These are phyloP conservation scores for Idris sp. DNA, from an alignment of 1,140 invertebrate species.

Conservation along the genomic window DNA sequence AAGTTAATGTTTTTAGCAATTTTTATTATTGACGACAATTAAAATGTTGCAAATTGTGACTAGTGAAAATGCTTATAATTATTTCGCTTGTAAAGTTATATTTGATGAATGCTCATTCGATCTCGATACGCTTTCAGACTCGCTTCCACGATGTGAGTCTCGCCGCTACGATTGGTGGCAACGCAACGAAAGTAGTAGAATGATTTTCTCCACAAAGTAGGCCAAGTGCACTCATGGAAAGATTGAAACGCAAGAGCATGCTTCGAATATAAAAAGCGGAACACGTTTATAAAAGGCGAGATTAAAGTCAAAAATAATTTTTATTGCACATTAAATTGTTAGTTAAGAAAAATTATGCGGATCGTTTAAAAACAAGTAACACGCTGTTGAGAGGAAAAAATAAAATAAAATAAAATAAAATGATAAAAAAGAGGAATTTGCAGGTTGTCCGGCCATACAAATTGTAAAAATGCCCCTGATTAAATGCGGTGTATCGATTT, in stretches of 20 bases:
- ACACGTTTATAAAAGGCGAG: constrained; percentile 55
- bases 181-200: constrained; percentile 61
- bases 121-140: constrained; percentile 66
- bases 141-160: constrained; percentile 51
- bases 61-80: constrained; percentile 54
- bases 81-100: constrained; percentile 45
- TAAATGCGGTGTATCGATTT: constrained; percentile 65
- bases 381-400: too few species aligned
- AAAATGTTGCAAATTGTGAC: constrained; percentile 18
- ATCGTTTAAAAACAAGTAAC: constrained; percentile 15
- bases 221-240: constrained; percentile 63
- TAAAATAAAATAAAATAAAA: too few species aligned
- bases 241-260: constrained; percentile 61
- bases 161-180: constrained; percentile 51
- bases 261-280: constrained; percentile 57
- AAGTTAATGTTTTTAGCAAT: too few species aligned
- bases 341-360: constrained; percentile 18
- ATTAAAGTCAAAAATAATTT: constrained; percentile 57
- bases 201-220: constrained; percentile 57
- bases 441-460: constrained; percentile 28
- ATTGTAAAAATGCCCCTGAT: constrained; percentile 23
- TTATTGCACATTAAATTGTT: constrained; percentile 40
- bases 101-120: constrained; percentile 57
- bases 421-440: too few species aligned
- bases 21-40: too few species aligned